Evolutionary conservation across 1,140 invertebrate species (phyloP).

Genomic region (Adoxophyes honmai): DNA sequence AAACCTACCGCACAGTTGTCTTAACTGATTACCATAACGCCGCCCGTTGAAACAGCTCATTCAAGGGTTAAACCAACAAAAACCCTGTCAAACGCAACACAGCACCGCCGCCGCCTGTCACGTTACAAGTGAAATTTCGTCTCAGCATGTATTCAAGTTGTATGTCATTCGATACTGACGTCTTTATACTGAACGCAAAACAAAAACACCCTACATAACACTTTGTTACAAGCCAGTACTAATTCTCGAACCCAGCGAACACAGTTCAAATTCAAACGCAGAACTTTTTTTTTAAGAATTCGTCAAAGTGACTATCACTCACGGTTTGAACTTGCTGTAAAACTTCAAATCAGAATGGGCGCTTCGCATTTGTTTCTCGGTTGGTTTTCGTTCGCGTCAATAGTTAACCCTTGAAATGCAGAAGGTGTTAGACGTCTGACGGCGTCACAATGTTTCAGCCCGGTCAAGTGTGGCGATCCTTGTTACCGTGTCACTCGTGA

Average conservation of each 20-base stretch:
- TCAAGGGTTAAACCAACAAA: slow-evolving; percentile 31
- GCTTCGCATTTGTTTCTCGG: slow-evolving; percentile 16
- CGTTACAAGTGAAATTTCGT: slow-evolving; percentile 52
- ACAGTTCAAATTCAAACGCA: slow-evolving; percentile 20
- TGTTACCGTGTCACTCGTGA: slow-evolving; percentile 61
- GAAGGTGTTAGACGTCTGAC: slow-evolving; percentile 47
- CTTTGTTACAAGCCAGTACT: slow-evolving; percentile 17
- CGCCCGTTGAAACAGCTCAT: slow-evolving; percentile 19
- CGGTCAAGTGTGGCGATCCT: slow-evolving; percentile 65
- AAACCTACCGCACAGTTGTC: slow-evolving; percentile 8
- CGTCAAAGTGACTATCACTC: slow-evolving; percentile 62
- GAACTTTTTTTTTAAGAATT: slow-evolving; percentile 45
- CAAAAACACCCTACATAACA: slow-evolving; percentile 23
- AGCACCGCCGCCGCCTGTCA: slow-evolving; percentile 45
- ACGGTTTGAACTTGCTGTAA: slow-evolving; percentile 26
- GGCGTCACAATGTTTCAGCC: slow-evolving; percentile 60
- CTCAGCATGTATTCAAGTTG: slow-evolving; percentile 67
- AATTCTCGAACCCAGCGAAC: neutral
- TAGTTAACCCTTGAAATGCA: slow-evolving; percentile 36
- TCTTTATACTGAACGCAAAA: slow-evolving; percentile 58
- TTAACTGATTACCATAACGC: slow-evolving; percentile 12
- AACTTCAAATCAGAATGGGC: neutral
- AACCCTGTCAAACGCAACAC: slow-evolving; percentile 30
- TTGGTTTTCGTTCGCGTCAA: slow-evolving; percentile 6
- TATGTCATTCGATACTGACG: slow-evolving; percentile 63